Base-by-base conservation (phyloP, 2,113 vertebrate genomes). In the Garra rufa region DNA sequence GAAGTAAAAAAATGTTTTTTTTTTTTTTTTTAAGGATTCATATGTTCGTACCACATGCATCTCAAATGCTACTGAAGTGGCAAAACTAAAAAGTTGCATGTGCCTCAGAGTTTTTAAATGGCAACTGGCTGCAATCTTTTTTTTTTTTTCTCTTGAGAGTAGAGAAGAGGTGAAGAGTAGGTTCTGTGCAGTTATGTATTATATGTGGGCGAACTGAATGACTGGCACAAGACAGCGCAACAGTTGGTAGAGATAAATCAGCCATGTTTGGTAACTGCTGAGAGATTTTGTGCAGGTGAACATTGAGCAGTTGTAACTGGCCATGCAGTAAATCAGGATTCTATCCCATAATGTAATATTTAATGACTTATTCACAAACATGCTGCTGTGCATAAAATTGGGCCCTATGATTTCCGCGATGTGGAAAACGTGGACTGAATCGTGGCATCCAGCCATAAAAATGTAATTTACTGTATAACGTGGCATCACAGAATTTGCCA, bases 221-320 rank as follows among this genome's bases (percentile, higher is more conserved):
- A 43, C 30, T 59, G 50, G 76, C 74, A 77, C 52, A 59, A 59
- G 30, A 76, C 30, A 30, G 26, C 28, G 28, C 74, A 76, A 57
- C 28, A 55, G 28, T 76, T 55, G 74, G 19, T 41, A 59, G 34
- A 59, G 52, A 77, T 8, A 9, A 15, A 59, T 24, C 21, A 2
- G 41, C 34, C 52, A 59, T n/a, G 11, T 59, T 21, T 59, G 52
- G 30, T 17, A 13, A 43, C 21, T 15, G 3, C 34, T 17, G 13
- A 77, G 7, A 13, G 21, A 59, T 4, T 41, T 77, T 59, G 52
- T 24, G 14, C 13, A 43, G 11, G 26, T 30, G 11, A 30, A 63
- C 28, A 24, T 69, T 69, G 30, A 69, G 30, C 3, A 9, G 3
- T 17, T 69, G 59, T 63, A 28, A 63, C 59, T 63, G 59, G 59